Base-by-base conservation (phyloP, 2,797 vertebrate species). In the Antrozous pallidus region DNA sequence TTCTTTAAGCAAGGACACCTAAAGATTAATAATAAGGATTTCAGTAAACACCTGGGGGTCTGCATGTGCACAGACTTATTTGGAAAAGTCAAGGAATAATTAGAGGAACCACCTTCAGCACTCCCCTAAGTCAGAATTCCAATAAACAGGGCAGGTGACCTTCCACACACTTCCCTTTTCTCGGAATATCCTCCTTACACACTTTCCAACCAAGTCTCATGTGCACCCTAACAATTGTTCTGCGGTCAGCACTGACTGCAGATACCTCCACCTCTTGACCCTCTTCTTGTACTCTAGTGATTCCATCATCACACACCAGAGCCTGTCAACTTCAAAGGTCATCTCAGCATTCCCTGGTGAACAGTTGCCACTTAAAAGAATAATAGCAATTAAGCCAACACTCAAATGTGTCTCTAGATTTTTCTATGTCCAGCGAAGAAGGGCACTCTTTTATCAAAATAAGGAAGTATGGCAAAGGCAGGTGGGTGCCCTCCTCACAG, bases 391-490 rank as follows among this genome's bases (percentile, higher is more conserved):
- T 49, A 82, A 89, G 26, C 47, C 24, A 87, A 6, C 2, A 36
- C 1, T 36, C 90, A 2, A 75, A 36, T 63, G 0, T 49, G 14
- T 56, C 22, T 82, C 51, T 77, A 56, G 14, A 79, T 88, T 85
- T 88, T 90, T 89, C 0, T 17, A 45, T 7, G 5, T 58, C n/a
- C 11, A 42, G 38, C 18, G 20, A 95, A 75, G 47, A 13, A 75
- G 38, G 65, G 11, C 56, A 58, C 42, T 83, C 17, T 88, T 81
- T 83, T n/a, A 22, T 63, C 69, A 54, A 8, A 67, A 10, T 58
- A 18, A 88, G 36, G 2, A 81, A 90, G 22, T 63, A 5, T 84
- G 38, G 78, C 31, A 95, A 96, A 95, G 96, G 92, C 97, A 93
- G 61, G 56, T 28, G 6, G 18, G 6, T 74, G 84, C 96, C 84